phyloP scores from a whole-genome alignment of 2,113 vertebrate species.

The Microtus richardsoni region DNA sequence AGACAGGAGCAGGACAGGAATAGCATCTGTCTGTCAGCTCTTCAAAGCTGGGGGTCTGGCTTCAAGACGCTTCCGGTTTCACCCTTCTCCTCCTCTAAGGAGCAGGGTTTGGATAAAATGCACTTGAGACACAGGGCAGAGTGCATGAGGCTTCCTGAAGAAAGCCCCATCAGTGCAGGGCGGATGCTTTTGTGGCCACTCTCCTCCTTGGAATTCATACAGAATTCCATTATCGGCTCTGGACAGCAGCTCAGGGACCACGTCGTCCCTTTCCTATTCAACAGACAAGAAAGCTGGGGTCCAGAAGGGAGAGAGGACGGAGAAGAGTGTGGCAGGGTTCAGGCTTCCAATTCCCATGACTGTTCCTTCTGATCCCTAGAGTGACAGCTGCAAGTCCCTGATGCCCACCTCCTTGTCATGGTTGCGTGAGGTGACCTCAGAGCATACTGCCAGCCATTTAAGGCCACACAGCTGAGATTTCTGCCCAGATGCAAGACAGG shows the following conservation, averaged over 20 bases:
- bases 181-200: constrained; percentile 70
- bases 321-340: neutral
- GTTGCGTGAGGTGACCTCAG: neutral
- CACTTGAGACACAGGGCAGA: neutral
- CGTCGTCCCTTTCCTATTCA: constrained; percentile 47
- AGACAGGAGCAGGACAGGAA: neutral
- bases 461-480: neutral
- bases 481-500: neutral
- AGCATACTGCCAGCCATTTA: neutral
- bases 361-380: neutral
- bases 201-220: constrained; percentile 75
- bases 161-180: constrained; percentile 2
- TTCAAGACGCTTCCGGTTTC: neutral
- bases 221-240: constrained; percentile 73
- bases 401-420: neutral
- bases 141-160: constrained; percentile 24
- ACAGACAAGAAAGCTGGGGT: constrained; percentile 67
- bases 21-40: neutral
- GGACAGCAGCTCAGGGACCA: constrained; percentile 64
- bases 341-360: neutral
- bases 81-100: neutral
- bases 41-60: neutral
- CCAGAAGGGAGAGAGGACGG: neutral
- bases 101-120: constrained; percentile 33
- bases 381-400: neutral